Base-by-base conservation (phyloP, 2,113 vertebrate species). In the Marmota monax region DNA sequence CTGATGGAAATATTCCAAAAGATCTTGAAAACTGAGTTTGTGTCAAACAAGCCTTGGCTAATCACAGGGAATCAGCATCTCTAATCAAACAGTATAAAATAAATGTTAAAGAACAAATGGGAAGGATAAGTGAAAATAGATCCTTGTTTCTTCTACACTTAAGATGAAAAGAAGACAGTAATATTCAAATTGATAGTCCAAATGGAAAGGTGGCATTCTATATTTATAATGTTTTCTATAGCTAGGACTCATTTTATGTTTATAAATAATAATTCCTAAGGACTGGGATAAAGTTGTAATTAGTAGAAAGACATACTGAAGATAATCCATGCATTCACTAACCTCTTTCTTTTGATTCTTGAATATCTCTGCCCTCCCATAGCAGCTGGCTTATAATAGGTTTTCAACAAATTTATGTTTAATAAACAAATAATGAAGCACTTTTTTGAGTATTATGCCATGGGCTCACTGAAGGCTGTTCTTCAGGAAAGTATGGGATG, bases 11-110 rank as follows among this genome's bases (percentile, higher is more conserved):
- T 53, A 92, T 80, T 73, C 39, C 51, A 73, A 58, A 72, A 72
- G 61, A 63, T 32, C 63, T 74, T 90, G 22, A 90, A 80, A 74
- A 90, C 51, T 80, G 17, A 17, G 12, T 72, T 87, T 65, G 27
- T 79, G 23, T 88, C 63, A 92, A 94, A 92, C 16, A 95, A 70
- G 37, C 16, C 70, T 13, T 96, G 72, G 72, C 20, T 85, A 72
- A 83, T 65, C 53, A 61, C 37, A 96, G 42, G 27, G 42, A 78
- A 72, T 85, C 16, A 17, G 51, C 8, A 84, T 53, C 48, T 74
- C 4, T 51, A 37, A 78, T 77, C 69, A 94, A 20, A 92, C 7
- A 53, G 77, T 69, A 82, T 37, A n/a, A 87, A n/a, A 70, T 84
- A 82, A 45, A 69, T 87, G 10, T 78, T 90, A 63, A 70, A 72